Conservation (phyloP, 2,888 invertebrate genomes). For the Xestia xanthographa region DNA sequence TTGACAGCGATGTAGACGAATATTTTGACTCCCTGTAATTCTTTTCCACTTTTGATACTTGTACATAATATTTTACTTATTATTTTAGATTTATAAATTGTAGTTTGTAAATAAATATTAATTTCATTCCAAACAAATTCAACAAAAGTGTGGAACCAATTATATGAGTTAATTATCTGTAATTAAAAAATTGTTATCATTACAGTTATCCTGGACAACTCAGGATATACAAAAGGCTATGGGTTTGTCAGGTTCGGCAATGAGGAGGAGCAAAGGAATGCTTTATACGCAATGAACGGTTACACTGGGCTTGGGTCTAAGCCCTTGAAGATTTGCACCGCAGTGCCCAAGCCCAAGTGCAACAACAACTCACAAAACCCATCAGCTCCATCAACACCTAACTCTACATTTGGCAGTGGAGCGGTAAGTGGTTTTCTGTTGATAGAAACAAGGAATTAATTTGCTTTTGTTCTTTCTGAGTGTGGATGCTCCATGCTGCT, state of each 20-base stretch:
- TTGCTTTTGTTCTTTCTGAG: constrained; percentile 26
- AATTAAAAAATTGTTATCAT: constrained; percentile 51
- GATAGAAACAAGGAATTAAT: neutral
- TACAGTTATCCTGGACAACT: constrained; percentile 96
- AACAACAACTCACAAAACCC: constrained; percentile 76
- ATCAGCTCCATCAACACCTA: constrained; percentile 75
- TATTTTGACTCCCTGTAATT: no score
- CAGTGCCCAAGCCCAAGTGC: constrained; percentile 96
- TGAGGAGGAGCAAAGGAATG: constrained; percentile 98
- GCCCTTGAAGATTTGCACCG: constrained; percentile 97
- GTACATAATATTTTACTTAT: no score
- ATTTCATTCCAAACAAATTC: neutral
- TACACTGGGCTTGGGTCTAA: constrained; percentile 96
- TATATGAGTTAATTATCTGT: neutral
- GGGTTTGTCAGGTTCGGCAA: constrained; percentile 98
- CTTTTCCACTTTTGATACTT: no score
- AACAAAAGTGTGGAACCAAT: neutral
- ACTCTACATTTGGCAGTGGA: constrained; percentile 80
- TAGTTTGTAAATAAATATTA: no score
- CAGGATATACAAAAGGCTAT: constrained; percentile 98
- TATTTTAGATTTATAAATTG: no score
- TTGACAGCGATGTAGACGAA: no score
- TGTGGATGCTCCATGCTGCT: constrained; percentile 31
- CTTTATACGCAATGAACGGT: constrained; percentile 98
- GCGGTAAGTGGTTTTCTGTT: constrained; percentile 75